Base-by-base conservation (phyloP, 2,888 invertebrate species). In the Drosophila rellima region DNA sequence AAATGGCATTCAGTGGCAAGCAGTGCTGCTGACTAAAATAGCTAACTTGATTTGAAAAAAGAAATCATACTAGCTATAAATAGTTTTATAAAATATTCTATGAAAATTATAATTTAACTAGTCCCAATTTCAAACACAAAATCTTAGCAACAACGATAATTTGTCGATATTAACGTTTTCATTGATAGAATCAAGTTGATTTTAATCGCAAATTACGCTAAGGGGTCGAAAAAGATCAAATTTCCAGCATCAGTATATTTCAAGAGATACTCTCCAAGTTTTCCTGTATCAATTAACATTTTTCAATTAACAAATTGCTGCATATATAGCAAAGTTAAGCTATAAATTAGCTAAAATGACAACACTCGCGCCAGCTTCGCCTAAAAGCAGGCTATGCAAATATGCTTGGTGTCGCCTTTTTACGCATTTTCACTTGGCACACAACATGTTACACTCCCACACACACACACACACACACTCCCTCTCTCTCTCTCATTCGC, bases 361-460 rank as follows among this genome's bases (percentile, higher is more conserved):
- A 64, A 18, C 40, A 29, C 8, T 18, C 3, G 18, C 18, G 13
- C 29, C 37, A 48, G 10, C 20, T 23, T 44, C 56, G 50, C 65
- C 65, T 42, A 56, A 73, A 82, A 88, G 77, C 70, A 64, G 63
- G 74, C 82, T 80, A 88, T 86, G 82, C 84, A 88, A 88, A 83
- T 88, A 80, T 65, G 62, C 61, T 60, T 61, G 66, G 66, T 70
- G 76, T 66, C 79, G 80, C 52, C 71, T 70, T 75, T 75, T 71
- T 88, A 88, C 88, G 74, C 80, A 82, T 82, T 84, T 78, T 71
- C 84, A 77, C 74, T 78, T 83, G 79, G 44, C 80, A 62, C 57
- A 57, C 48, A 68, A 15, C 59, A 45, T 40, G 4, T 73, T 56
- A 44, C 56, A 45, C 57, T 17, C 44, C 13, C 44, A 20, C 40